Conservation (phyloP, 2,113 vertebrate species). For the Campylomormyrus numenius region DNA sequence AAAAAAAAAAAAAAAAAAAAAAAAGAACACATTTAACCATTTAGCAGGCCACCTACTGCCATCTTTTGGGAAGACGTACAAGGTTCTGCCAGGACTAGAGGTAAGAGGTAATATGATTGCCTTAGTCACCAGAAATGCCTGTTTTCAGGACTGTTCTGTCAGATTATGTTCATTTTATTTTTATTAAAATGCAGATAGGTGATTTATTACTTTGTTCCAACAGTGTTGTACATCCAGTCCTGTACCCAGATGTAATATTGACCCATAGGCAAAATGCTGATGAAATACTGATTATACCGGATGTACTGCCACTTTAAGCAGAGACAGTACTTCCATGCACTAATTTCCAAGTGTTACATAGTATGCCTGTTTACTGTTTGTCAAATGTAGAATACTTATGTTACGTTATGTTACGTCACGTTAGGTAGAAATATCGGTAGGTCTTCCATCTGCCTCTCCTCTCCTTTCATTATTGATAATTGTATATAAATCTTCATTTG, state of each 20-base stretch:
- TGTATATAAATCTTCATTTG: background rate
- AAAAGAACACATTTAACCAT: background rate
- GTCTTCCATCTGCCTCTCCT: background rate
- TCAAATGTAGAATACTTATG: too few relatives aligned
- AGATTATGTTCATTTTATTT: background rate
- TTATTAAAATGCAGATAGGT: background rate
- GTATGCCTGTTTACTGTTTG: background rate
- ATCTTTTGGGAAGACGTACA: background rate
- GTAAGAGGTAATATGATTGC: background rate
- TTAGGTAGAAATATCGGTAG: background rate
- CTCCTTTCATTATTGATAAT: background rate
- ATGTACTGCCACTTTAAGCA: background rate
- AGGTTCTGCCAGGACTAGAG: background rate
- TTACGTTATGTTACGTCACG: background rate
- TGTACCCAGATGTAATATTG: background rate
- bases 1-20: too few relatives aligned
- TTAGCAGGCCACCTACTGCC: background rate
- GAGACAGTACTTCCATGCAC: background rate
- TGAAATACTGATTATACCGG: background rate
- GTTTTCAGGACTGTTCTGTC: background rate
- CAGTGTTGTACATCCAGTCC: background rate
- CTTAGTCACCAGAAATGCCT: background rate
- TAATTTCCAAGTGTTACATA: background rate
- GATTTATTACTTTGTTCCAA: background rate
- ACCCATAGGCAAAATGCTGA: background rate